These are phyloP conservation scores for Asteroscopus sphinx DNA, from an alignment of 2,888 invertebrate genomes.

Conservation along the genomic window DNA sequence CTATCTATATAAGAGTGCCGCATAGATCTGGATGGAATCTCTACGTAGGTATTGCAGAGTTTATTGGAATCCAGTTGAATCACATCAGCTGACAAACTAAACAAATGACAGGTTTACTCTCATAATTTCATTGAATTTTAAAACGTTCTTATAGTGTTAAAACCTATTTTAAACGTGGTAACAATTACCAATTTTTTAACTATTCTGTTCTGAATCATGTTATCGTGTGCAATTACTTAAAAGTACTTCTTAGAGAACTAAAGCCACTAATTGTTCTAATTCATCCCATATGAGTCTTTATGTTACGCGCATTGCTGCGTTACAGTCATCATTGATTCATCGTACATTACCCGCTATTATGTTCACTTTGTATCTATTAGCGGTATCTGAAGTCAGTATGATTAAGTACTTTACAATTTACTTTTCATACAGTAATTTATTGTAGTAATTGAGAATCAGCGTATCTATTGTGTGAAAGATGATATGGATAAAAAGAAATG, in stretches of 20 bases:
- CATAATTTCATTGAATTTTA: too few species aligned
- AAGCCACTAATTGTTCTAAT: neutral
- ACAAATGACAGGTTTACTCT: too few species aligned
- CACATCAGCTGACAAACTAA: neutral
- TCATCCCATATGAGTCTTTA: slow-evolving; percentile 2
- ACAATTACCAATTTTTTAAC: too few species aligned
- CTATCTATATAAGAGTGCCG: neutral
- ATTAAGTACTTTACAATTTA: slow-evolving; percentile 17
- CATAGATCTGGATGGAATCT: neutral
- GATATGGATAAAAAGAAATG: too few species aligned
- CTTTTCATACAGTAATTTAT: slow-evolving; percentile 11
- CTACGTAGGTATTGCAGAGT: too few species aligned
- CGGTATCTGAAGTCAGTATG: slow-evolving; percentile 16
- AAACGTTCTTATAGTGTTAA: too few species aligned
- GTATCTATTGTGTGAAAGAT: neutral
- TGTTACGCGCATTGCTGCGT: slow-evolving; percentile 12
- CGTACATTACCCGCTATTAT: slow-evolving; percentile 15
- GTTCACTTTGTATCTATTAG: slow-evolving; percentile 37
- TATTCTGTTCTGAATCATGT: too few species aligned
- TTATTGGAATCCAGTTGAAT: slow-evolving; percentile 2
- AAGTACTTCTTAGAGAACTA: neutral
- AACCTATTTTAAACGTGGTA: too few species aligned
- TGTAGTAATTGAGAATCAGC: neutral
- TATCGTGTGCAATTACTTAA: neutral
- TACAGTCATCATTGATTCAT: slow-evolving; percentile 36